Base-by-base conservation (phyloP, 2,888 invertebrate species). In the Patella caerulea region DNA sequence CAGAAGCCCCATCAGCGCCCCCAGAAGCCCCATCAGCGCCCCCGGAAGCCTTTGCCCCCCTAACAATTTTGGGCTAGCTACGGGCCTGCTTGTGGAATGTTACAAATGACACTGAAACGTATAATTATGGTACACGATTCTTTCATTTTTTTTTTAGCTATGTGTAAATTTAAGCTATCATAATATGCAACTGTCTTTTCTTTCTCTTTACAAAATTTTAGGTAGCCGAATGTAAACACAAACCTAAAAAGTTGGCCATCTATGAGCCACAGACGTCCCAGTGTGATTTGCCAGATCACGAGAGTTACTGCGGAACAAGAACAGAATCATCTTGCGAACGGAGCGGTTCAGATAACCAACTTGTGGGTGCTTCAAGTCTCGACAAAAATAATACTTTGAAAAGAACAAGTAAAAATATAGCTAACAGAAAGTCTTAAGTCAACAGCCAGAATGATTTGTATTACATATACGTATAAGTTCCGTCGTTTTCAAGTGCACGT, bases 231-330 rank as follows among this genome's bases (percentile, higher is more conserved):
- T 94, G 94, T 86, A 92, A 92, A 0, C 92, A 93, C 83, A 93
- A 94, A n/a, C 92, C 94, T 83, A 91, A 94, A 84, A 90, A 93
- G 1, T 95, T 95, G 92, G 93, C 93, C 90, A 95, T 92, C 90
- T 95, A 95, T 89, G 94, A 94, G 82, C 88, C 95, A 79, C 94
- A 95, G 83, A 90, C 95, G 54, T 93, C 94, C 0, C 93, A 94
- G 1, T 91, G 92, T 78, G 94, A 94, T 17, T 89, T 95, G 82
- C 93, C 93, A 0, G 92, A 93, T 0, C 95, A 95, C 90, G 93
- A 94, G 89, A 93, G 93, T 76, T 95, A 95, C 91, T 95, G 95
- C 92, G 95, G 95, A 0, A 93, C 94, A 73, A 93, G 95, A 82
- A 95, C 95, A 0, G 94, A 95, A 88, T 93, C 93, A 4, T 45